Percentiles rank a stretch among this genome's conserved stretches.
These are phyloP conservation scores for Scrobipalpa costella DNA, from an alignment of 2,888 invertebrate genomes.

Conservation along the genomic window DNA sequence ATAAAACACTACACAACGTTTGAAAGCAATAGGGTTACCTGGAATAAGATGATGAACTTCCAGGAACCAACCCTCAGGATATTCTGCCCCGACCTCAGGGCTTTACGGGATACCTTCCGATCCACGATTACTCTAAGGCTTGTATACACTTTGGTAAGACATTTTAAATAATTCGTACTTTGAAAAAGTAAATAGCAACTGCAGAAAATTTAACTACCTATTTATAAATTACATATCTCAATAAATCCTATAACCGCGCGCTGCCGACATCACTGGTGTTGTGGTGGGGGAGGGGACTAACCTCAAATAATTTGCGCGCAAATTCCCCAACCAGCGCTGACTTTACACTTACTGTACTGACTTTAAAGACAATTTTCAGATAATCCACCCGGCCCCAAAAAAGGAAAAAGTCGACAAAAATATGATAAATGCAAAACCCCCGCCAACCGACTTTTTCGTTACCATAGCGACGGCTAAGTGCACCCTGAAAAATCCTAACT, in stretches of 20 bases:
- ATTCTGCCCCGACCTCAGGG: conserved; percentile 72
- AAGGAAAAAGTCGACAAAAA: too few species aligned
- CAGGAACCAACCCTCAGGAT: conserved; percentile 74
- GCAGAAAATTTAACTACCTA: too few species aligned
- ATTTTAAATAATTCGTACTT: background rate
- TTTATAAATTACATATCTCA: too few species aligned
- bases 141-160: conserved; percentile 75
- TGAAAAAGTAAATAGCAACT: too few species aligned
- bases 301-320: too few species aligned
- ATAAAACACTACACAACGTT: conserved; percentile 67
- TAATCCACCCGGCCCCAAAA: too few species aligned
- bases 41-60: conserved; percentile 79
- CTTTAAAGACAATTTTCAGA: too few species aligned
- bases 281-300: too few species aligned
- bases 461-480: conserved; percentile 75
- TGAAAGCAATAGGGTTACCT: conserved; percentile 73
- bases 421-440: conserved; percentile 35
- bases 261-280: too few species aligned
- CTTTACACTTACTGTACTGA: too few species aligned
- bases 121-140: conserved; percentile 72
- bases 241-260: too few species aligned
- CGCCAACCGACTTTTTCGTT: conserved; percentile 52
- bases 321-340: too few species aligned
- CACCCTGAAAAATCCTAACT: conserved; percentile 67
- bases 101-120: conserved; percentile 80